Evolutionary conservation across 2,113 vertebrate genomes (phyloP).

Genomic region (Arizona elegans): DNA sequence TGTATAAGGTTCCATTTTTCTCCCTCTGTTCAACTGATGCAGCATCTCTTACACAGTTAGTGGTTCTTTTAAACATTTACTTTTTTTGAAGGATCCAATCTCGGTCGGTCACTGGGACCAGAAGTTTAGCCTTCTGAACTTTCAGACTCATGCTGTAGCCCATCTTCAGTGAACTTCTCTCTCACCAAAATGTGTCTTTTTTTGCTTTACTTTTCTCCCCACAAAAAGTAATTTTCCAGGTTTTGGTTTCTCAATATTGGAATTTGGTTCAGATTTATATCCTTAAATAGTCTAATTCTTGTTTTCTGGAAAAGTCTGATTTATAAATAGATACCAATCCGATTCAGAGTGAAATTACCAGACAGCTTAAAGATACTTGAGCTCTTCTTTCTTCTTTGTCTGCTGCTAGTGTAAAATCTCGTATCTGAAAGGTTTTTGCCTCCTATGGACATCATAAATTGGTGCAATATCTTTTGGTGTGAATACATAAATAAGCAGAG

Average conservation of each 20-base stretch:
- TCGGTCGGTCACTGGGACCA: no score
- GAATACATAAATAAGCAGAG: background rate
- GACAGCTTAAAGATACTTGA: background rate
- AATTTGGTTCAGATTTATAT: background rate
- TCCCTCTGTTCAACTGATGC: background rate
- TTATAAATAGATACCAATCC: background rate
- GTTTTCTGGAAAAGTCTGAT: background rate
- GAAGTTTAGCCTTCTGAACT: background rate
- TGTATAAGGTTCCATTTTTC: background rate
- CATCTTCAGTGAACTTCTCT: background rate
- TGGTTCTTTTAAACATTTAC: background rate
- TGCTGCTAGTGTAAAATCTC: background rate
- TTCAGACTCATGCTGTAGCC: background rate
- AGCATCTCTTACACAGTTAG: background rate
- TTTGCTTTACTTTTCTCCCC: background rate
- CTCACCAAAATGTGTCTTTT: background rate
- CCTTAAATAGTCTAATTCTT: background rate
- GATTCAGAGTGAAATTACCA: background rate
- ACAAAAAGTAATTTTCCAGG: background rate
- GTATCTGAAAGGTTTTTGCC: background rate
- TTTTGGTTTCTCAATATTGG: background rate
- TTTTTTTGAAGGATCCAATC: no score
- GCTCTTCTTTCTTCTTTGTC: background rate
- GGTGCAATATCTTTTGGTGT: background rate
- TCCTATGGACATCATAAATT: background rate